Conservation (phyloP, 1,140 invertebrate species). For the Drosophila insularis region DNA sequence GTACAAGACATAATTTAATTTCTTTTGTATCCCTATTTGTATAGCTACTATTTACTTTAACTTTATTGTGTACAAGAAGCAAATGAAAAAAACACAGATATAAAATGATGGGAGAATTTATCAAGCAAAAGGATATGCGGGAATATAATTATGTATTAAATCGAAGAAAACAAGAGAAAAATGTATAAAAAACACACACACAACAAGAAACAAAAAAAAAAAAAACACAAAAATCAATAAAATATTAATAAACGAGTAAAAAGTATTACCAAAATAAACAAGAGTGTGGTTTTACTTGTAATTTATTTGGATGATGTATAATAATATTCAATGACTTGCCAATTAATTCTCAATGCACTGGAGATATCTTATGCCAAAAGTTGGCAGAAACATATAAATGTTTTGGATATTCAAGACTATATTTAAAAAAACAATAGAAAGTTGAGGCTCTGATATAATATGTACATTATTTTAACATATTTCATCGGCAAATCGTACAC, state of each 20-base stretch:
- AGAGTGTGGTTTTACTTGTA: background rate
- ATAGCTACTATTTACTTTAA: slow-evolving; percentile 68
- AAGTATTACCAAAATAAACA: slow-evolving; percentile 67
- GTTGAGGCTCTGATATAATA: too few species aligned
- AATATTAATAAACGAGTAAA: slow-evolving; percentile 73
- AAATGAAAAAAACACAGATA: slow-evolving; percentile 45
- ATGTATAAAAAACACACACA: slow-evolving; percentile 39
- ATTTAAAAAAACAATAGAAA: too few species aligned
- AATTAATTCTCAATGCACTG: too few species aligned
- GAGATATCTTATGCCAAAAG: too few species aligned
- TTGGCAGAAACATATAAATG: too few species aligned
- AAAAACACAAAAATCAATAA: slow-evolving; percentile 61
- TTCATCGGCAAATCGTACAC: too few species aligned
- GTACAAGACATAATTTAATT: slow-evolving; percentile 67
- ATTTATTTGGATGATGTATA: too few species aligned
- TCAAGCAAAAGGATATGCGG: slow-evolving; percentile 71
- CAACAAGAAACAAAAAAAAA: slow-evolving; percentile 57
- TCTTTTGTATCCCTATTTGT: slow-evolving; percentile 74
- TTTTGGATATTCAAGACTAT: too few species aligned
- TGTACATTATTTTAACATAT: too few species aligned
- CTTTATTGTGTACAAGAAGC: slow-evolving; percentile 56
- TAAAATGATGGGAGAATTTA: slow-evolving; percentile 70
- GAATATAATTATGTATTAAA: slow-evolving; percentile 70
- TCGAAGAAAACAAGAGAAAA: slow-evolving; percentile 40
- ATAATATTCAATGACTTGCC: too few species aligned